Evolutionary conservation across 2,888 invertebrate genomes (phyloP).

Genomic region (Anagyrus pseudococci): DNA sequence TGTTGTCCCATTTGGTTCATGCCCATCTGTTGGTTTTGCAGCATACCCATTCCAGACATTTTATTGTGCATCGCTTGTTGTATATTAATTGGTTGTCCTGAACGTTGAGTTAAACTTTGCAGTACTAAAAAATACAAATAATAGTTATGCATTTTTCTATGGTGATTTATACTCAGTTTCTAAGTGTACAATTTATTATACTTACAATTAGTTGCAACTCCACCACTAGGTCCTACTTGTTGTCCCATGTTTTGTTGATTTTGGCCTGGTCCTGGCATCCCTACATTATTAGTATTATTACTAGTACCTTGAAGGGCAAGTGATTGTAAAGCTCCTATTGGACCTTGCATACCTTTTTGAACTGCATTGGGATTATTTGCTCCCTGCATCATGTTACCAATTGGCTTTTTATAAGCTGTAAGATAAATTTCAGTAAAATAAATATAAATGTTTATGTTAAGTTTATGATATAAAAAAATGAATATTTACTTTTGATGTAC

Average conservation of each 20-base stretch:
- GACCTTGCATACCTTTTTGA: constrained; percentile 79
- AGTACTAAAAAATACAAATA: constrained; percentile 62
- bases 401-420: constrained; percentile 48
- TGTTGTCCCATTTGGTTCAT: constrained; percentile 64
- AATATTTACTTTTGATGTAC: constrained; percentile 89
- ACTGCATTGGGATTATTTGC: constrained; percentile 54
- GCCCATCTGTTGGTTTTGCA: constrained; percentile 57
- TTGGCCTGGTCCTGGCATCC: constrained; percentile 64
- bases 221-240: constrained; percentile 63
- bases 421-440: constrained; percentile 5
- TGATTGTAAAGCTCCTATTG: constrained; percentile 87
- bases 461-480: constrained; percentile 62
- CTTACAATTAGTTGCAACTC: constrained; percentile 59
- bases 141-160: neutral
- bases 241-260: constrained; percentile 68
- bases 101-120: constrained; percentile 78
- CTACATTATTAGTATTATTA: constrained; percentile 69
- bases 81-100: constrained; percentile 67
- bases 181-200: neutral
- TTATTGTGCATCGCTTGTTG: constrained; percentile 66
- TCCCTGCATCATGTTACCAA: constrained; percentile 59
- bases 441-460: constrained; percentile 4
- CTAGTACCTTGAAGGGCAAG: constrained; percentile 79
- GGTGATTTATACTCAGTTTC: neutral
- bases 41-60: constrained; percentile 62